Evolutionary conservation across 2,888 invertebrate species (phyloP).

Genomic region (Hymenopus coronatus): DNA sequence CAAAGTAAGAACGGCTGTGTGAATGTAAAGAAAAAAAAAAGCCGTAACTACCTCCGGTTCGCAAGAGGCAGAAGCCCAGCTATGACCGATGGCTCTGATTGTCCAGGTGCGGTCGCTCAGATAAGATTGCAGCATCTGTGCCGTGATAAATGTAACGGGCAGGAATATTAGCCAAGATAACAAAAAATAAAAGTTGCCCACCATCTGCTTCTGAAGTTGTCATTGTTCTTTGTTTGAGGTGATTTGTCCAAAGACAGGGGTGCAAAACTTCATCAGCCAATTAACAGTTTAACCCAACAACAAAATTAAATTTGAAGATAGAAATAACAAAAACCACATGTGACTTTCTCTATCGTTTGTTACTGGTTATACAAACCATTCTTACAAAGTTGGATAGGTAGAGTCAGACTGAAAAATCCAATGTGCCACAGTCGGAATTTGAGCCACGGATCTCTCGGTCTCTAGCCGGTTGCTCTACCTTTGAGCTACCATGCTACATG

Average conservation of each 20-base stretch:
- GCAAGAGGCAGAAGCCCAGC: not conserved
- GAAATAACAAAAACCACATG: no score
- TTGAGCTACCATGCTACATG: no score
- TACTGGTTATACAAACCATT: no score
- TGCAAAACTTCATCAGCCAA: not conserved
- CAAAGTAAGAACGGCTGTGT: not conserved
- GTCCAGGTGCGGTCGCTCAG: not conserved
- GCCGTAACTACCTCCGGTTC: not conserved
- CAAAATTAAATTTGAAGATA: no score
- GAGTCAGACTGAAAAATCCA: no score
- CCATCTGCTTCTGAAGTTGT: not conserved
- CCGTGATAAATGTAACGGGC: constrained; percentile 10
- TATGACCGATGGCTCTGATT: not conserved
- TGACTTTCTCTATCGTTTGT: no score
- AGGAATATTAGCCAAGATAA: not conserved
- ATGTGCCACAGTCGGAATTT: no score
- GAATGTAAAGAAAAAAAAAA: not conserved
- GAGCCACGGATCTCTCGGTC: no score
- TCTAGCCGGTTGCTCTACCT: no score
- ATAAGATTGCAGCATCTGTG: constrained; percentile 20
- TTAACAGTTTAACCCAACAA: no score
- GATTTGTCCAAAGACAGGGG: not conserved
- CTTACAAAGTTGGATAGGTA: no score
- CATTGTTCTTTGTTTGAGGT: not conserved
- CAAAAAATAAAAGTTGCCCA: not conserved